Base-by-base conservation (phyloP, 2,888 invertebrate genomes). In the Caenorhabditis virilis region DNA sequence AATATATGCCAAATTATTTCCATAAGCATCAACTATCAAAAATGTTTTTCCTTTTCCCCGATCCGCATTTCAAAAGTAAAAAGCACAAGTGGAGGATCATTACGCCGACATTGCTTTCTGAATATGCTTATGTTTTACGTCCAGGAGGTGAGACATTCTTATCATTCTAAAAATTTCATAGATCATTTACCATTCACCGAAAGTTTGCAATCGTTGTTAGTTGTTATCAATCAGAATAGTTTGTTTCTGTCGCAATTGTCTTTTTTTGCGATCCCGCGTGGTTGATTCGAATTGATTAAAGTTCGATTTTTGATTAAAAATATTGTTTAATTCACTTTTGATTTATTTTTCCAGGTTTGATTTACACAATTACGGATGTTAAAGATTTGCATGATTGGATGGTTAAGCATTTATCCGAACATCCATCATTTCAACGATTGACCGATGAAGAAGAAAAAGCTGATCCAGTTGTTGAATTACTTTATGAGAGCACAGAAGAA, bases 11-110 rank as follows among this genome's bases (percentile, higher is more conserved):
- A 2, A 97, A 98, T 85, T 98, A 91, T 85, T 98, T 99, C 83
- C 85, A 87, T 56, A 97, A 95, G 86, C 92, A 91, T 69, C 97
- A 94, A 88, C 69, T 81, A 6, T 70, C 72, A 23, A 78, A 79
- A 43, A 92, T 99, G 90, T 98, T 99, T 85, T 97, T 99, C 85
- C 86, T 99, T 18, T 98, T 95, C 85, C 98, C 98, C 23, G 98
- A 98, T 86, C 98, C 98, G 27, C 98, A 99, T 86, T 99, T 99
- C 85, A 99, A 98, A 85, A 71, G 66, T 38, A 58, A 63, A 43
- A 69, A 71, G 86, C 95, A 97, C 84, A 98, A 98, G 85, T 98
- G 98, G 98, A 88, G 98, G 62, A 98, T 99, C 65, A 93, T 99
- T 68, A 97, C 93, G 83, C 89, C 90, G 77, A 90, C 90, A 77